Evolutionary conservation across 2,797 vertebrate species (phyloP), one percentile per base, ranked within the genome.

Genomic region (Macropus fuliginosus): DNA sequence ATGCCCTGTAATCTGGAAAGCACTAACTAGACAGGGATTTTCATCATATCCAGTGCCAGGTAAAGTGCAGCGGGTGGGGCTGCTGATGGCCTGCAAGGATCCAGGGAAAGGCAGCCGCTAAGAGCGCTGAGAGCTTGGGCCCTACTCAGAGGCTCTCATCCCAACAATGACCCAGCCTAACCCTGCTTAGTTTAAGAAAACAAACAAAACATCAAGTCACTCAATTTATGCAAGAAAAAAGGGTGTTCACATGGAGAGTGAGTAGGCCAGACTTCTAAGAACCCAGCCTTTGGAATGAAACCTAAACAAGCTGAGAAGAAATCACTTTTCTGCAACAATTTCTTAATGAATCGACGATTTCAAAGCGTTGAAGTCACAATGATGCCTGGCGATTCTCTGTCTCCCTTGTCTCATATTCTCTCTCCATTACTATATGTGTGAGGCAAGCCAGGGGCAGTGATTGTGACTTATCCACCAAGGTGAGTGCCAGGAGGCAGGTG

Each of bases 171-270:
- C 40, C 74, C 40, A 87, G 40, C 0, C 74, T 14, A 87, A 87
- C 9, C 13, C 74, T 50, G 24, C 74, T 87, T 27, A 87, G 40
- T 50, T 27, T 46, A 40, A 81, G 6, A 46, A 81, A 50, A 74
- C 56, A 57, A 66, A 14, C 40, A 87, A 27, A 81, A 40, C 24
- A 46, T 40, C 27, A 96, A 95, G 96, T 91, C 4, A 95, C n/a
- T 96, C 93, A 89, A 91, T 93, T 94, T 95, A 94, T 18, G 91
- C 74, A 95, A 92, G 66, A 81, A 92, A 91, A 93, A 96, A 95
- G 66, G 13, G 56, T 90, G 93, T 91, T 95, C 12, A 54, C 74
- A 50, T 90, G 94, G 66, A 54, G 62, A 95, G 95, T n/a, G 95
- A 56, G 54, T 5, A 24, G 74, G 93, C 52, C 90, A 66, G 74